Evolutionary conservation across 2,797 vertebrate species (phyloP).

Genomic region (Buphagus erythrorhynchus): DNA sequence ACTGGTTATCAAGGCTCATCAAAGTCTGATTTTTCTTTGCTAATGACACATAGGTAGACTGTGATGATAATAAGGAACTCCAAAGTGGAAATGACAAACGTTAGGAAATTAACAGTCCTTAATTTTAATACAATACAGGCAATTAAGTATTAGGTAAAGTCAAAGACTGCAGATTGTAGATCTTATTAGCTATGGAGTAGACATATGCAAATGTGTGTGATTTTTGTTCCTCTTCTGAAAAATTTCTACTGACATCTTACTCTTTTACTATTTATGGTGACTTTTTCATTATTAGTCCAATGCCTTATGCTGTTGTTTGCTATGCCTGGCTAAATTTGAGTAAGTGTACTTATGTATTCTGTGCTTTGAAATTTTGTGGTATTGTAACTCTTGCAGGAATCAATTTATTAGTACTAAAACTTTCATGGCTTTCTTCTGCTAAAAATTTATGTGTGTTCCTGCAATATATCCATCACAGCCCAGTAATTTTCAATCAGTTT

Average conservation of each 20-base stretch:
- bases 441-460: slow-evolving; percentile 4
- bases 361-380: neutral
- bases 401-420: slow-evolving; percentile 45
- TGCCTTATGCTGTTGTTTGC: neutral
- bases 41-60: neutral
- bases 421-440: slow-evolving; percentile 7
- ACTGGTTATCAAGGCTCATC: neutral
- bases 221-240: neutral
- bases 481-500: slow-evolving; percentile 25
- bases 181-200: neutral
- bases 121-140: neutral
- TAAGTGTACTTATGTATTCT: neutral
- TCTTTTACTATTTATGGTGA: neutral
- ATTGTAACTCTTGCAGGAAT: slow-evolving; percentile 24
- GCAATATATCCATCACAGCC: slow-evolving; percentile 28
- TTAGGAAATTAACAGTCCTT: neutral
- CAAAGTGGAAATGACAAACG: neutral
- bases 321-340: slow-evolving; percentile 1
- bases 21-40: neutral
- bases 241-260: neutral
- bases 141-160: neutral
- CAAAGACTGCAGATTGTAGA: neutral
- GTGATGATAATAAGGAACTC: neutral
- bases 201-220: neutral
- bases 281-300: neutral